Conservation (phyloP, 2,113 vertebrate genomes). For the Percopsis transmontana region DNA sequence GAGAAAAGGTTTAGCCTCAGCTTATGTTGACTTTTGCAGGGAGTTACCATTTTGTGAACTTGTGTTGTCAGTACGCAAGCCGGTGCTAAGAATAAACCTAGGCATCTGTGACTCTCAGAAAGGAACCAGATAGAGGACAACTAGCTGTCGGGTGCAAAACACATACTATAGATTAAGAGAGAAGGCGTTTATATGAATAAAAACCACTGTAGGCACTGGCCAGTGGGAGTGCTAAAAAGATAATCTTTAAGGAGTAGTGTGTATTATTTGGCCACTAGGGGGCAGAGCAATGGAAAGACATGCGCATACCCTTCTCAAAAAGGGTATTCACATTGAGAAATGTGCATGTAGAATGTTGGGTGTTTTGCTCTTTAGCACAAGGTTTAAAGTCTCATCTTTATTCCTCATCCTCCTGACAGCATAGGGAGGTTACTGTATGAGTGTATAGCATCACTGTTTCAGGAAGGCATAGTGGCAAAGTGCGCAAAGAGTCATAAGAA, state of each 20-base stretch:
- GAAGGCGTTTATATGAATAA: background rate
- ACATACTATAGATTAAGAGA: slow-evolving; percentile 21
- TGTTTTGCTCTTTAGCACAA: background rate
- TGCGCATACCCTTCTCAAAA: too few species aligned
- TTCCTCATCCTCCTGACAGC: slow-evolving; percentile 26
- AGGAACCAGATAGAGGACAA: slow-evolving; percentile 30
- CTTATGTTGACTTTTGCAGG: background rate
- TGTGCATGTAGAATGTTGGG: background rate
- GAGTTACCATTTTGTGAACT: slow-evolving; percentile 47
- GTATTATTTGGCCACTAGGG: too few species aligned
- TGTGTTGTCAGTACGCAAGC: slow-evolving; percentile 33
- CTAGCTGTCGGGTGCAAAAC: slow-evolving; percentile 19
- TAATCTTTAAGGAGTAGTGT: background rate
- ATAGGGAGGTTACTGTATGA: slow-evolving; percentile 39
- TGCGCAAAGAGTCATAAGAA: slow-evolving; percentile 37
- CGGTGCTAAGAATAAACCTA: slow-evolving; percentile 46
- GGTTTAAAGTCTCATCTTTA: slow-evolving; percentile 18
- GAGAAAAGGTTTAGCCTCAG: background rate
- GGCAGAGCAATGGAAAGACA: too few species aligned
- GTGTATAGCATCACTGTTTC: slow-evolving; percentile 36
- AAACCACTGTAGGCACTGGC: background rate
- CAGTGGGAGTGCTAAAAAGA: slow-evolving; percentile 9
- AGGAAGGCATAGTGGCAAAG: slow-evolving; percentile 29
- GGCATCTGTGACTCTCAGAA: slow-evolving; percentile 28
- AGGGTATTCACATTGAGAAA: too few species aligned